Evolutionary conservation across 1,140 invertebrate genomes (phyloP), one percentile per base, ranked within the genome.

Genomic region (Anastrepha ludens): DNA sequence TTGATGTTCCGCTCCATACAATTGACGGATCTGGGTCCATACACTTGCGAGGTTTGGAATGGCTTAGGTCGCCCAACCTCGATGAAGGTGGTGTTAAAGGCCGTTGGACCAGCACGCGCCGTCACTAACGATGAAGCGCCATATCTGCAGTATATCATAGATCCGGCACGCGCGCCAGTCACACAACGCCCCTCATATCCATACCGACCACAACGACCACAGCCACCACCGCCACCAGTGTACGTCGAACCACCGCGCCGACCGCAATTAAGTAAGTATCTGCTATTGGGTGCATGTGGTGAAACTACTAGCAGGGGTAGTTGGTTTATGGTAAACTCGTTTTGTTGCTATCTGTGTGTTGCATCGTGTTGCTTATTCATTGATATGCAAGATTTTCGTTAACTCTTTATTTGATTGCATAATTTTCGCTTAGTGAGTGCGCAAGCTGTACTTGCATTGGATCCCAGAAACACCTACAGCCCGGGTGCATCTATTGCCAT

Each of bases 31-130:
- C 94, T 97, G 3, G 97, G 97, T 13, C 94, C 96, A n/a, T 98
- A 98, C 92, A 96, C 96, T 0, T 98, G 97, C 90, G 96, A 97
- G 90, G 97, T 97, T 1, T 98, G 97, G 92, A 98, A 98, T 91
- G 97, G 97, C 2, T 91, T 96, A 7, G 97, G 96, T 3, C 95
- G 95, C 87, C 95, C 97, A 4, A 96, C 96, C 0, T 96, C 96
- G 29, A 97, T 96, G 95, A 95, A 95, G 1, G 94, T 97, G 0
- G 95, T 94, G 0, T 94, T 98, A 0, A 95, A 96, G 90, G 96
- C 96, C 0, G 91, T 96, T 78, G 95, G 96, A 13, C 96, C 96
- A 0, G 95, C 95, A 13, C 89, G 90, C 86, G 92, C 92, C 17
- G 89, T 90, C 6, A 94, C 91, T 89, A 91, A 94, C 7, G 94